These are phyloP conservation scores for Cebuella pygmaea DNA, from an alignment of 2,797 vertebrate genomes.

Conservation along the genomic window DNA sequence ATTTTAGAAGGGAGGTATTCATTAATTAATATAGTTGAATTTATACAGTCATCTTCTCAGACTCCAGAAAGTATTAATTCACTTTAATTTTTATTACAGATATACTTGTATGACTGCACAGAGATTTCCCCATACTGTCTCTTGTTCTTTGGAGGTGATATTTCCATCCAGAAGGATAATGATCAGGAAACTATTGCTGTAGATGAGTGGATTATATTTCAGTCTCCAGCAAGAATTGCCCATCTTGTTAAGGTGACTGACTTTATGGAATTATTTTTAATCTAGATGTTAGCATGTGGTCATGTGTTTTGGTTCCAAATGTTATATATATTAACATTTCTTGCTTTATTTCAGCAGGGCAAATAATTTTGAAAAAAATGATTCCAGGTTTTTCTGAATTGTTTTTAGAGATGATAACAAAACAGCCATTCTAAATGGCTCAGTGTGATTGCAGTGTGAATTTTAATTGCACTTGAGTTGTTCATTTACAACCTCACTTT, in stretches of 20 bases:
- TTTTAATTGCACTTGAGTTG: background rate
- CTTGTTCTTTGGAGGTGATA: slow-evolving; percentile 97
- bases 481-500: background rate
- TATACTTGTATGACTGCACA: slow-evolving; percentile 98
- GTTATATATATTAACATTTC: background rate
- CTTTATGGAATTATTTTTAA: background rate
- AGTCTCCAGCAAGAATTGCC: slow-evolving; percentile 96
- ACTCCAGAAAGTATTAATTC: background rate
- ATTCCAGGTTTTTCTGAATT: slow-evolving; percentile 41
- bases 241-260: slow-evolving; percentile 94
- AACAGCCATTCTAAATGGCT: background rate
- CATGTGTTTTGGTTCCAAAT: background rate
- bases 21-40: background rate
- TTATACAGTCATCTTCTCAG: background rate
- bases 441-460: background rate
- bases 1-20: background rate
- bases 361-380: background rate
- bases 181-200: slow-evolving; percentile 97
- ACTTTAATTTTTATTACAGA: slow-evolving; percentile 85
- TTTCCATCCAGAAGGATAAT: slow-evolving; percentile 96
- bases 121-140: slow-evolving; percentile 98
- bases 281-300: background rate
- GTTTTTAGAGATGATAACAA: background rate
- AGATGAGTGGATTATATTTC: slow-evolving; percentile 98
- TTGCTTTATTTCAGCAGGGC: background rate